phyloP scores from a whole-genome alignment of 2,888 invertebrate species.

The Synanthedon andrenaeformis region DNA sequence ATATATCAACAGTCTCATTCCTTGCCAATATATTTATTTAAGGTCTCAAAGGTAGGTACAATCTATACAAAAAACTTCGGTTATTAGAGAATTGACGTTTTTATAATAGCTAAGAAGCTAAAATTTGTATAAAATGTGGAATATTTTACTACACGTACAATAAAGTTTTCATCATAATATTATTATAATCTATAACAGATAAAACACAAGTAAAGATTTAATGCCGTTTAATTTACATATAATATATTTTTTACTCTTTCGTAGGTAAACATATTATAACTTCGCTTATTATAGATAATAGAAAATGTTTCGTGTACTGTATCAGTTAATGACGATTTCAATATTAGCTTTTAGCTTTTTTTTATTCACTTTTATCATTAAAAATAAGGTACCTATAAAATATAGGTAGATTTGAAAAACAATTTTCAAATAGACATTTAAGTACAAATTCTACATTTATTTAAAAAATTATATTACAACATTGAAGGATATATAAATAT shows the following conservation, averaged over 20 bases:
- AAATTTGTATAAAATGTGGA: conserved; percentile 50
- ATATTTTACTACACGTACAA: conserved; percentile 17
- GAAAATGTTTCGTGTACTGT: no score
- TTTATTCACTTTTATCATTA: no score
- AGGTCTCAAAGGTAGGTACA: conserved; percentile 19
- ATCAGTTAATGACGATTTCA: no score
- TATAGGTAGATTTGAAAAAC: neutral
- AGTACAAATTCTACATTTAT: neutral
- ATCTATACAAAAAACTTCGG: conserved; percentile 42
- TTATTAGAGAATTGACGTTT: conserved; percentile 61
- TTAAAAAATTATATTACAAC: neutral
- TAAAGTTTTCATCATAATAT: neutral
- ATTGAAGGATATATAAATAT: no score
- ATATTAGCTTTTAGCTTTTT: no score
- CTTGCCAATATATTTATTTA: conserved; percentile 32
- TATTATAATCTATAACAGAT: no score
- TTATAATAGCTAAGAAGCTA: conserved; percentile 49
- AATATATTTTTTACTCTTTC: neutral
- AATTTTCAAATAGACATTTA: neutral
- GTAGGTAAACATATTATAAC: no score
- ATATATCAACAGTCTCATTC: conserved; percentile 45
- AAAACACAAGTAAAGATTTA: conserved; percentile 3
- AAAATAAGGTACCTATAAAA: no score
- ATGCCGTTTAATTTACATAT: neutral
- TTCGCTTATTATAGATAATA: no score